Percentiles rank a stretch among this genome's conserved stretches.
Conservation (phyloP, 1,140 invertebrate species). For the Drosophila sturtevanti region DNA sequence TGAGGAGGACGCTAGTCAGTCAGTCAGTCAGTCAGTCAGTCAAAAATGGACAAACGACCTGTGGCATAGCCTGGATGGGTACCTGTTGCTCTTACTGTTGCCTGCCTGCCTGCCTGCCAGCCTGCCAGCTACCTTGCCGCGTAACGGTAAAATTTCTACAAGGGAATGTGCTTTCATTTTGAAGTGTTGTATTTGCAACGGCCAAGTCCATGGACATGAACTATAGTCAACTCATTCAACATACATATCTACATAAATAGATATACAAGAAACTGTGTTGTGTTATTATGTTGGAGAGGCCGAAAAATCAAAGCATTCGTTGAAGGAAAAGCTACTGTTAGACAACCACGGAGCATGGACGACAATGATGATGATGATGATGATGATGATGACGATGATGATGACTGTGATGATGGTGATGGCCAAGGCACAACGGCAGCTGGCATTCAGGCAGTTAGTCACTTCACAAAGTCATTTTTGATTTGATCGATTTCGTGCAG, state of each 20-base stretch:
- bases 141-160: conserved; percentile 80
- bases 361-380: not conserved
- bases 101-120: conserved; percentile 3
- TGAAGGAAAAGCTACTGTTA: conserved; percentile 55
- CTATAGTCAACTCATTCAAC: conserved; percentile 23
- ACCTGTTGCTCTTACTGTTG: conserved; percentile 21
- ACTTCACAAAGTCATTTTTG: conserved; percentile 81
- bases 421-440: conserved; percentile 62
- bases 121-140: conserved; percentile 24
- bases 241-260: conserved; percentile 10
- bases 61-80: conserved; percentile 51
- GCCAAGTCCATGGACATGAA: conserved; percentile 53
- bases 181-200: conserved; percentile 46
- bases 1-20: conserved; percentile 36
- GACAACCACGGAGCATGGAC: conserved; percentile 41
- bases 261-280: not conserved
- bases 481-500: conserved; percentile 81
- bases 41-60: conserved; percentile 67
- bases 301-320: conserved; percentile 56
- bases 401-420: conserved; percentile 16
- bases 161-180: conserved; percentile 81
- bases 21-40: conserved; percentile 14
- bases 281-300: conserved; percentile 23
- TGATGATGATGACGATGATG: conserved; percentile 7
- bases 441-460: conserved; percentile 78